Evolutionary conservation across 2,113 vertebrate genomes (phyloP).

Genomic region (Cyanistes caeruleus): DNA sequence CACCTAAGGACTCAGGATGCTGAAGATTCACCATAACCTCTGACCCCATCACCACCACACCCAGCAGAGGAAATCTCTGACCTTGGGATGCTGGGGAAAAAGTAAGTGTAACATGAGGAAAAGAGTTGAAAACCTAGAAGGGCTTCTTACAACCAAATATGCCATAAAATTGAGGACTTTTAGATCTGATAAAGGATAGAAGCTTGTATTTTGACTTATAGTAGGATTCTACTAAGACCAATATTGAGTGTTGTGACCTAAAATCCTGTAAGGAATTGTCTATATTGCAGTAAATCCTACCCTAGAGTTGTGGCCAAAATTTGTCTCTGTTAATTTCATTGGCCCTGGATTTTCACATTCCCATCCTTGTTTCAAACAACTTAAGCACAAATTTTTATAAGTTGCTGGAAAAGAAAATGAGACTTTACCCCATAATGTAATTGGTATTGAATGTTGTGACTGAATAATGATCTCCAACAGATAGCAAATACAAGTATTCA

Average conservation of each 20-base stretch:
- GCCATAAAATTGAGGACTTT: not conserved
- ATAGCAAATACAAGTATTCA: slow-evolving; percentile 48
- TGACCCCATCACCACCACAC: not conserved
- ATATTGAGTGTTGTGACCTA: not conserved
- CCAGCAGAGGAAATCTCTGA: not conserved
- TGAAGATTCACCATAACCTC: not conserved
- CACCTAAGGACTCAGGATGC: accelerated
- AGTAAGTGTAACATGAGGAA: not conserved
- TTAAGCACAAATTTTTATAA: slow-evolving; percentile 10
- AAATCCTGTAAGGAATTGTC: not conserved
- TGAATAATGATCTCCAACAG: slow-evolving; percentile 62
- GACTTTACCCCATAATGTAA: slow-evolving; percentile 25
- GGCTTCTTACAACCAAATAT: not conserved
- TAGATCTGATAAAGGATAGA: not conserved
- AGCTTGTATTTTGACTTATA: not conserved
- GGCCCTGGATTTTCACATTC: not conserved
- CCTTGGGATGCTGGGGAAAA: not conserved
- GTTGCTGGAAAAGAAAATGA: slow-evolving; percentile 21
- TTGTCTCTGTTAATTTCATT: not conserved
- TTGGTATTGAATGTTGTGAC: slow-evolving; percentile 19
- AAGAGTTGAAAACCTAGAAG: not conserved
- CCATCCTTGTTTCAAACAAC: not conserved
- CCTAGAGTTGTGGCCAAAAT: not conserved
- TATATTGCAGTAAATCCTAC: not conserved
- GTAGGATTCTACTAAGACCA: not conserved